phyloP scores from a whole-genome alignment of 2,888 invertebrate species.

The Drosophila nigritarsus region DNA sequence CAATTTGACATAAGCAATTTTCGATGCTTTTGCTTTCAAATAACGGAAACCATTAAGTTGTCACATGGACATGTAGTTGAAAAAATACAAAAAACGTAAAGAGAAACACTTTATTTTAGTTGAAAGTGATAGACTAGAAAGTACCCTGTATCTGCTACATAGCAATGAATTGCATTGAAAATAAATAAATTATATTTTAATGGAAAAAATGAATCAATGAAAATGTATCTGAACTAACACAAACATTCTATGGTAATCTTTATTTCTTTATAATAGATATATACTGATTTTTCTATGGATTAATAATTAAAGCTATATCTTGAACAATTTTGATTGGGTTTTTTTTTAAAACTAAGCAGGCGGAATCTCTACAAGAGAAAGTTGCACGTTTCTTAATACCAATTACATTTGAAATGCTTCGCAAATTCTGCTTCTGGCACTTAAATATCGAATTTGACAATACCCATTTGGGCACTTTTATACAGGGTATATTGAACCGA shows the following conservation, averaged over 20 bases:
- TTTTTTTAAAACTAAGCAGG: too few relatives aligned
- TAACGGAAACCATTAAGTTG: conserved; percentile 80
- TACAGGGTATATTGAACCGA: conserved; percentile 31
- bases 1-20: conserved; percentile 80
- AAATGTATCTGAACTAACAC: background rate
- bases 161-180: background rate
- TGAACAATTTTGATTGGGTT: background rate
- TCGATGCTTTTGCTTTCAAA: conserved; percentile 80
- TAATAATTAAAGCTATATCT: background rate
- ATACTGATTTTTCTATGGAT: background rate
- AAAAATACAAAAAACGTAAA: conserved; percentile 1
- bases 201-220: background rate
- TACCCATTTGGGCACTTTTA: background rate
- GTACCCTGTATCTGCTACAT: conserved; percentile 14
- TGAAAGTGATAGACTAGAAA: background rate
- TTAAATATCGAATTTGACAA: background rate
- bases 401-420: background rate
- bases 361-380: background rate
- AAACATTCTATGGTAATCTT: too few relatives aligned
- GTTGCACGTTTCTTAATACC: background rate
- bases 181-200: background rate
- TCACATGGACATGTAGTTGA: conserved; percentile 69
- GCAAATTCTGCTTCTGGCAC: background rate
- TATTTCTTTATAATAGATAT: background rate
- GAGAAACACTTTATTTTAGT: background rate